These are phyloP conservation scores for Chitala chitala DNA, from an alignment of 2,113 vertebrate genomes.

Conservation along the genomic window DNA sequence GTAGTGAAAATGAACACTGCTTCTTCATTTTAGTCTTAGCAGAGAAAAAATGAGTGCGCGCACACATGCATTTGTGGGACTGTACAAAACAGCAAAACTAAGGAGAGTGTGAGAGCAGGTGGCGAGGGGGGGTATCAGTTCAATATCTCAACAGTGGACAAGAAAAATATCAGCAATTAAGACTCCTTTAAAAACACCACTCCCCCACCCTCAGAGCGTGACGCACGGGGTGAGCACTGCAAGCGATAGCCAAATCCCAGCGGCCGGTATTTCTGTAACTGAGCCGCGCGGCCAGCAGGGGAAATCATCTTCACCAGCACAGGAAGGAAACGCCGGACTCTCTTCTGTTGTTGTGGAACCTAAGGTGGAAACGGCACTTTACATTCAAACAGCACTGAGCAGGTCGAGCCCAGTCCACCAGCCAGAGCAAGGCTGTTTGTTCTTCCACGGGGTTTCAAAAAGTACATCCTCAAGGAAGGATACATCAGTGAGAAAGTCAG, in stretches of 20 bases:
- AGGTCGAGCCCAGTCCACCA: too few species aligned
- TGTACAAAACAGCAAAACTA: too few species aligned
- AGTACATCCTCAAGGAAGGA: too few species aligned
- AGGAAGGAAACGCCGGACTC: constrained; percentile 13
- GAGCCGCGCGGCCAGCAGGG: constrained; percentile 45
- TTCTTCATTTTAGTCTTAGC: too few species aligned
- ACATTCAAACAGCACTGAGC: not conserved
- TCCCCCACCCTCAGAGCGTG: constrained; percentile 41
- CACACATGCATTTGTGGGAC: too few species aligned
- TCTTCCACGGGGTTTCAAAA: too few species aligned
- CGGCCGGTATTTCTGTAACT: constrained; percentile 45
- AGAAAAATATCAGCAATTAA: constrained; percentile 63
- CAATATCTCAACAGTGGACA: constrained; percentile 25
- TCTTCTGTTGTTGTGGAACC: not conserved
- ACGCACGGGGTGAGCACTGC: constrained; percentile 39
- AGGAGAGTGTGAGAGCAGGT: too few species aligned
- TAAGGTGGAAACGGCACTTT: not conserved
- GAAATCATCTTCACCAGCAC: too few species aligned
- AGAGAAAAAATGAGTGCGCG: too few species aligned
- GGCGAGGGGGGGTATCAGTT: not conserved
- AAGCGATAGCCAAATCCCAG: constrained; percentile 46
- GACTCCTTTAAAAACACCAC: constrained; percentile 53
- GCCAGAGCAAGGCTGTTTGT: too few species aligned
- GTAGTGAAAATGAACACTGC: too few species aligned
- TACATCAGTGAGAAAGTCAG: not conserved